phyloP scores from a whole-genome alignment of 2,888 invertebrate genomes.

The Halictus ligatus region DNA sequence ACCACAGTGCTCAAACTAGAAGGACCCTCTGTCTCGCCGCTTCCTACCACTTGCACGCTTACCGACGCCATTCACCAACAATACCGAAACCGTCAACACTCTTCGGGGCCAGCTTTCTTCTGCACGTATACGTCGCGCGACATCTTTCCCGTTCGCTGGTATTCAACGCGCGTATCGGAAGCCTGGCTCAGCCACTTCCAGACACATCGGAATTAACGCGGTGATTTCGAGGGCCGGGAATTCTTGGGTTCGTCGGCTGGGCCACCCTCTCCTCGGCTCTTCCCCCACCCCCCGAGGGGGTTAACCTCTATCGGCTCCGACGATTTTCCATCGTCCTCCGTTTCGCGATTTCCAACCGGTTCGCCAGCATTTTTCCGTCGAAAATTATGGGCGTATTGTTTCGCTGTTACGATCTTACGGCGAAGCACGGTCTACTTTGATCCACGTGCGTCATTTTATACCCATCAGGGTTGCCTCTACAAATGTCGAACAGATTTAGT shows the following conservation, averaged over 20 bases:
- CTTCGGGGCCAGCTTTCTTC: constrained; percentile 10
- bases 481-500: too few species aligned
- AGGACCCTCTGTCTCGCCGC: constrained; percentile 66
- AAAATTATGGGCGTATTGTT: background rate
- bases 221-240: constrained; percentile 66
- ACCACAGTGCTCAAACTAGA: constrained; percentile 60
- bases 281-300: too few species aligned
- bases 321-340: background rate
- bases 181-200: constrained; percentile 70
- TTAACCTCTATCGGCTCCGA: too few species aligned
- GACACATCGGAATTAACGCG: constrained; percentile 72
- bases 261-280: too few species aligned
- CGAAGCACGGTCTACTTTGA: too few species aligned
- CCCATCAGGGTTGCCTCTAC: too few species aligned
- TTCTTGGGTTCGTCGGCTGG: constrained; percentile 54
- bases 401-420: background rate
- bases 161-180: constrained; percentile 49
- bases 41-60: constrained; percentile 66
- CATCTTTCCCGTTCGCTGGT: constrained; percentile 40
- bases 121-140: background rate
- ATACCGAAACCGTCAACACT: constrained; percentile 28
- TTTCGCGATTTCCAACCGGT: background rate
- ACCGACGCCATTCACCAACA: constrained; percentile 62
- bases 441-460: too few species aligned
- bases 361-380: background rate